Evolutionary conservation across 2,888 invertebrate genomes (phyloP).

Genomic region (Anthophora plumipes): DNA sequence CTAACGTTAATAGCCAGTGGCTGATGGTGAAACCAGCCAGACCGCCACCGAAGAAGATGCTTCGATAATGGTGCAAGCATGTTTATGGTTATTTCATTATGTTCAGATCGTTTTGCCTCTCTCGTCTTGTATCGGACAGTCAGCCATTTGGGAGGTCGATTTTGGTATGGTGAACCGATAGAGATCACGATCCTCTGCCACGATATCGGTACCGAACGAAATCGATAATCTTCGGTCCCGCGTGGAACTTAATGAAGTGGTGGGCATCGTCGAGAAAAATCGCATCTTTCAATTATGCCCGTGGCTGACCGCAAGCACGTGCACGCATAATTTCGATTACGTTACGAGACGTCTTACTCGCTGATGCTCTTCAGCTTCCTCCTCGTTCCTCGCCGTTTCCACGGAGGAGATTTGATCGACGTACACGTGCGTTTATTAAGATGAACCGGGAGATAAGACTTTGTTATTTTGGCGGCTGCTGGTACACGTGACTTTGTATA

Average conservation of each 20-base stretch:
- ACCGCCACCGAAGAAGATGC: conserved; percentile 57
- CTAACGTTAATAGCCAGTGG: neutral
- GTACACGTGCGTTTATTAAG: conserved; percentile 8
- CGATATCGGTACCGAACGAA: conserved; percentile 74
- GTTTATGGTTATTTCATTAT: conserved; percentile 76
- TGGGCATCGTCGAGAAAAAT: conserved; percentile 54
- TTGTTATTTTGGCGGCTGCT: neutral
- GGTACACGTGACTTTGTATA: too few species aligned
- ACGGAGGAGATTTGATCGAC: neutral
- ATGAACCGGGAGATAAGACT: neutral
- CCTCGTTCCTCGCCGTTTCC: neutral
- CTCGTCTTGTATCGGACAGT: conserved; percentile 40
- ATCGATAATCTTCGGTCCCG: conserved; percentile 78
- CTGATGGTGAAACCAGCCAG: neutral
- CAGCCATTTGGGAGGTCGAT: conserved; percentile 65
- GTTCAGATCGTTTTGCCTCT: conserved; percentile 56
- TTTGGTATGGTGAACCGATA: conserved; percentile 65
- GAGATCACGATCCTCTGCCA: conserved; percentile 70
- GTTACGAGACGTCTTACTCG: conserved; percentile 9
- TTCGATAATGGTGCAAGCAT: conserved; percentile 70
- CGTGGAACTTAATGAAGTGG: conserved; percentile 76
- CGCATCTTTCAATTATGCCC: conserved; percentile 68
- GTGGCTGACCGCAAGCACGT: conserved; percentile 18
- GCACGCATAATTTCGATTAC: conserved; percentile 25
- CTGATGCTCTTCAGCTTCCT: neutral